phyloP scores from a whole-genome alignment of 2,888 invertebrate species.

The Cabera pusaria region DNA sequence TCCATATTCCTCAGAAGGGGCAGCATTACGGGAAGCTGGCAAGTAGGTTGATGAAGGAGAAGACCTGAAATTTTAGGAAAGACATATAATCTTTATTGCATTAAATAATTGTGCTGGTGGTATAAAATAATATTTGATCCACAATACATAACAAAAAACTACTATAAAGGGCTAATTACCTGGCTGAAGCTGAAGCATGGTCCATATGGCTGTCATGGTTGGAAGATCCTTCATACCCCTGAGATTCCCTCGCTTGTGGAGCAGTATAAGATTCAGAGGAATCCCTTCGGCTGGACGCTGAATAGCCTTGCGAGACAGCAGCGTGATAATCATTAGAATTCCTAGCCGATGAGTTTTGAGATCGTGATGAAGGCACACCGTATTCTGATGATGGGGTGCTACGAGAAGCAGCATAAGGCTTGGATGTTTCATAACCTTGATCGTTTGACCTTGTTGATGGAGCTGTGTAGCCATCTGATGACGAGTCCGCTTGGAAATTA shows the following conservation, averaged over 20 bases:
- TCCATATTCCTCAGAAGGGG: constrained; percentile 65
- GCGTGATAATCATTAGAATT: constrained; percentile 37
- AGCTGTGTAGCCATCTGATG: not conserved
- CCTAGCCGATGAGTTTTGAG: constrained; percentile 29
- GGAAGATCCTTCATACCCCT: not conserved
- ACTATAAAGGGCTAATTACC: no score
- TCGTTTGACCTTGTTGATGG: constrained; percentile 7
- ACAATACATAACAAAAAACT: no score
- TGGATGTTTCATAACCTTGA: constrained; percentile 3
- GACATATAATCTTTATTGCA: no score
- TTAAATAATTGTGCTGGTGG: no score
- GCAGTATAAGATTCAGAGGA: no score
- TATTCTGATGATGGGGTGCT: constrained; percentile 8
- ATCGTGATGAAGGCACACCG: constrained; percentile 7
- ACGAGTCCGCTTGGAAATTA: not conserved
- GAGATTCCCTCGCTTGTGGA: constrained; percentile 65
- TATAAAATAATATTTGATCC: no score
- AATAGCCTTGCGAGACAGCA: constrained; percentile 44
- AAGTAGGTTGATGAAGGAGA: constrained; percentile 52
- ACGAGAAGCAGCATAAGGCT: not conserved
- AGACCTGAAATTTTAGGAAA: constrained; percentile 43
- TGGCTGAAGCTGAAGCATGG: constrained; percentile 52
- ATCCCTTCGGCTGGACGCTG: constrained; percentile 45
- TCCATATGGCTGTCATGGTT: constrained; percentile 23
- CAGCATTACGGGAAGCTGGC: constrained; percentile 41